phyloP scores from a whole-genome alignment of 2,113 vertebrate genomes.

The Sylvia atricapilla region DNA sequence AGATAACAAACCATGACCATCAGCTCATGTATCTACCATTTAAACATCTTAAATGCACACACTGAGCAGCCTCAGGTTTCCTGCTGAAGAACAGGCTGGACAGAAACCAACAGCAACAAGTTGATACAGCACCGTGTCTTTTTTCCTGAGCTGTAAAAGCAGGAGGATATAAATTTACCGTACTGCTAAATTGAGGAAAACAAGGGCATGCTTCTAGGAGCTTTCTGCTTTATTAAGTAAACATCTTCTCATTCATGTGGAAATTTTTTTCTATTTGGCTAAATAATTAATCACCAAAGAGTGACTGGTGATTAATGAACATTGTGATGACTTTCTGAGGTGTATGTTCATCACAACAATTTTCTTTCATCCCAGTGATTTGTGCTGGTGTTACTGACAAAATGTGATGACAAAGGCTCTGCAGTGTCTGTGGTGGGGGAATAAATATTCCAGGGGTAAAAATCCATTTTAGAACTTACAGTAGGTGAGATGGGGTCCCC shows the following conservation, averaged over 20 bases:
- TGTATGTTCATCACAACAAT: not conserved
- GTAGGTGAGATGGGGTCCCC: not conserved
- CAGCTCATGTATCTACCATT: not conserved
- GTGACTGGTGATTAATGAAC: not conserved
- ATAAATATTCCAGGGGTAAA: fast-evolving
- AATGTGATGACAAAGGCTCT: not conserved
- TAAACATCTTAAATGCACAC: not conserved
- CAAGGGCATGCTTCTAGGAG: slow-evolving; percentile 29
- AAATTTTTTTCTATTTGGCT: slow-evolving; percentile 15
- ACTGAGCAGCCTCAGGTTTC: not conserved
- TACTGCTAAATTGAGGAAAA: slow-evolving; percentile 35
- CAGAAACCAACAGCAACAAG: slow-evolving; percentile 38
- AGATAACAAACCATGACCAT: not conserved
- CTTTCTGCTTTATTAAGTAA: slow-evolving; percentile 41
- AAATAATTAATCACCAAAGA: slow-evolving; percentile 17
- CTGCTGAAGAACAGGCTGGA: slow-evolving; percentile 3
- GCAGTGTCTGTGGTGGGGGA: not conserved
- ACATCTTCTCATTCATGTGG: not conserved
- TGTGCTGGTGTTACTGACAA: not conserved
- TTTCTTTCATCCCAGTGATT: not conserved
- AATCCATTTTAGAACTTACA: not conserved
- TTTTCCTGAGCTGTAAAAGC: slow-evolving; percentile 41
- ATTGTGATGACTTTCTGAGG: not conserved
- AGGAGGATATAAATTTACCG: not conserved
- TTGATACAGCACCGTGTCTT: not conserved